Conservation (phyloP, 2,113 vertebrate genomes). For the Aleadryas rufinucha region DNA sequence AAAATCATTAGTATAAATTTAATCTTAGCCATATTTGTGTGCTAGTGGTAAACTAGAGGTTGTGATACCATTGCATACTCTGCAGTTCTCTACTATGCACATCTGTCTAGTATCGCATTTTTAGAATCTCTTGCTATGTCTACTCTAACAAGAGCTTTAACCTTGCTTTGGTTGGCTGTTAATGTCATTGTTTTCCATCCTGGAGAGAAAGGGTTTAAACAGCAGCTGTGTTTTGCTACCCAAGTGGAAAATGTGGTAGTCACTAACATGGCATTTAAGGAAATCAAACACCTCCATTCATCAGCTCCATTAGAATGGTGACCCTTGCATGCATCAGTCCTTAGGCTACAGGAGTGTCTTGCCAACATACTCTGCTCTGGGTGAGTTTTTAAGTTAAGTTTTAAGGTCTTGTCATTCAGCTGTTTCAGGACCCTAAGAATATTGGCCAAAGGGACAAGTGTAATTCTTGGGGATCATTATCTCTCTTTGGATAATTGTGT, state of each 20-base stretch:
- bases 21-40: not conserved
- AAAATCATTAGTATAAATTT: not conserved
- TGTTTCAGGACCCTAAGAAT: not conserved
- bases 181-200: not conserved
- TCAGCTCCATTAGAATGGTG: not conserved
- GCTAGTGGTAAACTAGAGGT: not conserved
- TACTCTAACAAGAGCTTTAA: not conserved
- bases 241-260: not conserved
- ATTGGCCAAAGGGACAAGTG: not conserved
- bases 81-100: not conserved
- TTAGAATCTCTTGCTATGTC: not conserved
- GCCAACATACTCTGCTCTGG: not conserved
- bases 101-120: not conserved
- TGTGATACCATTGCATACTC: not conserved
- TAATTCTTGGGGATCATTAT: not conserved
- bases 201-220: not conserved
- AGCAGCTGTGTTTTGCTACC: not conserved
- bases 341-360: not conserved
- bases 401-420: not conserved
- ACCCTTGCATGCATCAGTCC: not conserved
- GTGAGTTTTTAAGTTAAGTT: not conserved
- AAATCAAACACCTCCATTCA: not conserved
- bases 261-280: not conserved
- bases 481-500: not conserved
- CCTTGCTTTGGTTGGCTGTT: not conserved